Evolutionary conservation across 2,113 vertebrate species (phyloP), one percentile per base, ranked within the genome.

Genomic region (Dicrurus megarhynchus): DNA sequence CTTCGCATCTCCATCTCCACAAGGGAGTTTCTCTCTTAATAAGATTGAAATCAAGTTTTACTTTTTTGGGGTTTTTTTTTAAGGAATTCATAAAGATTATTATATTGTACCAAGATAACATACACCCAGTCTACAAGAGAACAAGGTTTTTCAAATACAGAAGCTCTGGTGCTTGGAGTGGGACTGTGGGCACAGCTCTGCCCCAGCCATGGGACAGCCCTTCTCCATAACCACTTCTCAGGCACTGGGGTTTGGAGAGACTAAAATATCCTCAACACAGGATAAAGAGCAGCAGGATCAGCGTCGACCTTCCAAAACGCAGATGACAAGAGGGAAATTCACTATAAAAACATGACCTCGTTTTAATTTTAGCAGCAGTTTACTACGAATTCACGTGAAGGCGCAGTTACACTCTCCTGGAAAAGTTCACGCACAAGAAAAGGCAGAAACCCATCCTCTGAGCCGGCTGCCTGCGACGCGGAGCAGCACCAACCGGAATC

Each of bases 11-110:
- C 81, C 67, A 70, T 67, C 89, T 95, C 77, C 87, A 77, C 67
- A 27, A 55, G 96, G 96, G 94, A 95, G 63, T 56, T 95, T 80
- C 93, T 87, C 42, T 65, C 89, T 88, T 95, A 86, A 84, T 91
- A 91, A 96, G 89, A 87, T 80, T 92, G 87, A 89, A 76, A 93
- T 87, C 86, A 88, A 96, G 79, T 96, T 97, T 90, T n/a, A 73
- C 83, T 35, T 84, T 74, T 73, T 67, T 47, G 9, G 13, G 13
- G 28, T 33, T 69, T 67, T 61, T 53, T 53, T 47, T 44, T 24
- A 55, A 70, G 57, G 60, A 95, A 92, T 87, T 79, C 30, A 35
- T 77, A 37, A 56, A 75, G 39, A 77, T 70, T 67, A 44, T 67
- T 42, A 22, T 24, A 42, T 20, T 60, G 57, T 56, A 39, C 67